A percentile compares a stretch with the other conserved stretches of the same genome.
Conservation (phyloP, 2,797 vertebrate genomes). For the Tokudaia tokunoshimensis region DNA sequence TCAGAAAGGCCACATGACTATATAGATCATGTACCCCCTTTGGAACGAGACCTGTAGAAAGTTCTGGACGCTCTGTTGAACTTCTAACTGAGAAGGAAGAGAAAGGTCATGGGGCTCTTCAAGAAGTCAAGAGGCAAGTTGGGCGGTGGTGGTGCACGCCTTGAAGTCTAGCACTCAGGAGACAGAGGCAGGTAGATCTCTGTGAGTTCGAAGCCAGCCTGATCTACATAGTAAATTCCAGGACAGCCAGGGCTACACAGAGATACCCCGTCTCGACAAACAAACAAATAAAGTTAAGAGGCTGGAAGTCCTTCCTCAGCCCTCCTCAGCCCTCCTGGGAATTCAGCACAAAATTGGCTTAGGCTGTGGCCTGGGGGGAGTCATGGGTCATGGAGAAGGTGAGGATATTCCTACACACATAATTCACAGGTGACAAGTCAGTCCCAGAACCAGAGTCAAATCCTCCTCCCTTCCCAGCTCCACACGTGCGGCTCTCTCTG, state of each 20-base stretch:
- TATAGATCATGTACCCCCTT: neutral
- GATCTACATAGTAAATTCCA: neutral
- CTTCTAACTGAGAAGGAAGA: neutral
- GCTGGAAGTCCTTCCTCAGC: neutral
- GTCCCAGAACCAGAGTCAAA: neutral
- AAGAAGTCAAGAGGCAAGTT: neutral
- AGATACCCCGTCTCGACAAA: neutral
- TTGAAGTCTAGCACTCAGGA: neutral
- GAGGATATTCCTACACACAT: neutral
- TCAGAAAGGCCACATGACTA: neutral
- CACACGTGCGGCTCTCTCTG: neutral
- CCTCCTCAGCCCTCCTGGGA: neutral
- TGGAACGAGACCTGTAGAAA: neutral
- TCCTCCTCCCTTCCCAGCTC: neutral
- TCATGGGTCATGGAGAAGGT: neutral
- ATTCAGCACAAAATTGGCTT: neutral
- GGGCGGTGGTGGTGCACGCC: neutral
- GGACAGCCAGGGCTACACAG: neutral
- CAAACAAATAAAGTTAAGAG: neutral
- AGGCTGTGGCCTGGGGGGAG: neutral
- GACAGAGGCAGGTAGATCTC: neutral
- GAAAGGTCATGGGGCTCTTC: neutral
- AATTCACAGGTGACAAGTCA: neutral
- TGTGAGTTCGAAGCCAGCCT: neutral
- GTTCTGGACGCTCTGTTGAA: conserved; percentile 1